Percentiles rank a stretch among this genome's conserved stretches.
These are phyloP conservation scores for Sarcophaga subvicina DNA, from an alignment of 2,888 invertebrate species.

Conservation along the genomic window DNA sequence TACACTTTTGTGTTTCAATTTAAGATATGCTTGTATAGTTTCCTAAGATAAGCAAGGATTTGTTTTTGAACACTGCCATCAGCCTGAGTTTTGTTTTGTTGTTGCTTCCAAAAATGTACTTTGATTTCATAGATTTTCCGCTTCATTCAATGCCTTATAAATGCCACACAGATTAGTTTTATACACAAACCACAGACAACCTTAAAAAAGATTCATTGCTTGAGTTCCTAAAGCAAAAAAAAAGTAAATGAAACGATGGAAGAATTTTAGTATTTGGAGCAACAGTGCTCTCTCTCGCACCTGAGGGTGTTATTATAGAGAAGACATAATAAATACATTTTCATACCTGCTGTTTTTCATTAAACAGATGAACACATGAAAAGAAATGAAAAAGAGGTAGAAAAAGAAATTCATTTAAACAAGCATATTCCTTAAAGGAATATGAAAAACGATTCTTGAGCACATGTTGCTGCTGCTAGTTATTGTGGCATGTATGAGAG, in stretches of 20 bases:
- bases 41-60: too few relatives aligned
- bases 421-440: constrained; percentile 6
- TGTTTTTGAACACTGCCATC: too few relatives aligned
- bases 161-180: too few relatives aligned
- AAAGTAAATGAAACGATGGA: constrained; percentile 15
- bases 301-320: constrained; percentile 48
- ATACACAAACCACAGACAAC: too few relatives aligned
- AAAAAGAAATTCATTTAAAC: background rate
- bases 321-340: constrained; percentile 22
- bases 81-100: too few relatives aligned
- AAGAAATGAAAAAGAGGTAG: background rate
- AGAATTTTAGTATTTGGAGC: constrained; percentile 40
- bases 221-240: background rate
- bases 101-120: too few relatives aligned
- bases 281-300: constrained; percentile 38
- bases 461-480: background rate
- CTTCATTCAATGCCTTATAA: too few relatives aligned
- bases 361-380: background rate
- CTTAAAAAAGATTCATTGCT: too few relatives aligned
- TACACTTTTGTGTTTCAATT: too few relatives aligned
- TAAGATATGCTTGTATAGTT: too few relatives aligned
- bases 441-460: background rate
- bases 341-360: constrained; percentile 26
- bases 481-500: background rate
- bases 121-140: too few relatives aligned